phyloP scores from a whole-genome alignment of 2,888 invertebrate species.

The Mimachlamys varia region DNA sequence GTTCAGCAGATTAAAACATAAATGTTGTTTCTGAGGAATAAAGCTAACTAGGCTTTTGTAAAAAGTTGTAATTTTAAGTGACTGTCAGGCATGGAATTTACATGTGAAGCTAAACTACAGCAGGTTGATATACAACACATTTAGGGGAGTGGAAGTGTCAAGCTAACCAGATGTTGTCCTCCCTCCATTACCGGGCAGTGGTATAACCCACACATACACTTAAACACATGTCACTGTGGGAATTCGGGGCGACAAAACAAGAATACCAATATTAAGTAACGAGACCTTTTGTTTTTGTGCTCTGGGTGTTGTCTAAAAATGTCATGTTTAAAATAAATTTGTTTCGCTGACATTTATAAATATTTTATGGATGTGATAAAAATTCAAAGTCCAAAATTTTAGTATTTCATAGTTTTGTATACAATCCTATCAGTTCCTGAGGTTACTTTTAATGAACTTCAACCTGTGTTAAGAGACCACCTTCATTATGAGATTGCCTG shows the following conservation, averaged over 20 bases:
- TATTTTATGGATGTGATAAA: not conserved
- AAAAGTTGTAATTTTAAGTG: not conserved
- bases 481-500: too few relatives aligned
- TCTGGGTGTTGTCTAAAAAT: constrained; percentile 4
- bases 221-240: not conserved
- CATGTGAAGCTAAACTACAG: not conserved
- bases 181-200: not conserved
- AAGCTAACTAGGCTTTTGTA: not conserved
- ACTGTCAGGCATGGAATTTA: not conserved
- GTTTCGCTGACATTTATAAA: not conserved
- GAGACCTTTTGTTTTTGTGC: not conserved
- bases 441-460: too few relatives aligned
- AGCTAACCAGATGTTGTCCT: not conserved
- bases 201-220: not conserved
- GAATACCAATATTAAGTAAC: not conserved
- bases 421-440: too few relatives aligned
- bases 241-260: not conserved
- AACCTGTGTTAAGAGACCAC: too few relatives aligned
- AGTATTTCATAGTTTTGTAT: not conserved
- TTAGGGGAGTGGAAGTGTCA: not conserved
- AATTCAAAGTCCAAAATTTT: not conserved
- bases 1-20: too few relatives aligned
- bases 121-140: constrained; percentile 6
- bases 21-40: not conserved
- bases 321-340: not conserved